Percentiles rank a stretch among this genome's conserved stretches.
Conservation (phyloP, 2,888 invertebrate genomes). For the Dasysyrphus albostriatus region DNA sequence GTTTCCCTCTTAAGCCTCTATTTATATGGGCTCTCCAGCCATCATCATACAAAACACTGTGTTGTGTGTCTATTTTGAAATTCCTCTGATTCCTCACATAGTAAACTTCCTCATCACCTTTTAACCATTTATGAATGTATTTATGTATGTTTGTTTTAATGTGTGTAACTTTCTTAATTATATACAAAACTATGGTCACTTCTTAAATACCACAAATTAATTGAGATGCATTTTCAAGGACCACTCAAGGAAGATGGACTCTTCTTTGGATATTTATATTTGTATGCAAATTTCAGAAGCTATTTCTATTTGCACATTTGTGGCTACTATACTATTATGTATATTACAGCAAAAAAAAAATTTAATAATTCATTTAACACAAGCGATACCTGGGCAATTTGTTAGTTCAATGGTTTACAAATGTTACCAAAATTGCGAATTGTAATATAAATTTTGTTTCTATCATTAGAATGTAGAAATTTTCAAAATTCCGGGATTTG, state of each 20-base stretch:
- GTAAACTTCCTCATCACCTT: neutral
- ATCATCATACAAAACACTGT: neutral
- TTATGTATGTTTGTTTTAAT: constrained; percentile 20
- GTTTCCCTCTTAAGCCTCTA: constrained; percentile 66
- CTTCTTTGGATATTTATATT: constrained; percentile 9
- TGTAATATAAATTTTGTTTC: neutral
- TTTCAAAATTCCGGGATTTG: constrained; percentile 37
- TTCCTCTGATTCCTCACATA: constrained; percentile 20
- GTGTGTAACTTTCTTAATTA: constrained; percentile 66
- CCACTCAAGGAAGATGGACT: constrained; percentile 6
- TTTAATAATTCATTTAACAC: constrained; percentile 31
- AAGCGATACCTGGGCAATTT: neutral
- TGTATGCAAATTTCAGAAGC: constrained; percentile 65
- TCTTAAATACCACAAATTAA: constrained; percentile 69
- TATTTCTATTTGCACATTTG: constrained; percentile 23
- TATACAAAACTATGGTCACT: constrained; percentile 63
- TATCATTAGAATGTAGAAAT: neutral
- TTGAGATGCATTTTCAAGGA: constrained; percentile 73
- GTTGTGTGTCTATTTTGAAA: constrained; percentile 67
- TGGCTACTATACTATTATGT: neutral
- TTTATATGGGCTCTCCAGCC: constrained; percentile 1
- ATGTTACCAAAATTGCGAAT: constrained; percentile 46
- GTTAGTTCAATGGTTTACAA: constrained; percentile 26
- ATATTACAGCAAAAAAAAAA: neutral
- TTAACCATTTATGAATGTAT: neutral